Base-by-base conservation (phyloP, 2,113 vertebrate species). In the Euleptes europaea region DNA sequence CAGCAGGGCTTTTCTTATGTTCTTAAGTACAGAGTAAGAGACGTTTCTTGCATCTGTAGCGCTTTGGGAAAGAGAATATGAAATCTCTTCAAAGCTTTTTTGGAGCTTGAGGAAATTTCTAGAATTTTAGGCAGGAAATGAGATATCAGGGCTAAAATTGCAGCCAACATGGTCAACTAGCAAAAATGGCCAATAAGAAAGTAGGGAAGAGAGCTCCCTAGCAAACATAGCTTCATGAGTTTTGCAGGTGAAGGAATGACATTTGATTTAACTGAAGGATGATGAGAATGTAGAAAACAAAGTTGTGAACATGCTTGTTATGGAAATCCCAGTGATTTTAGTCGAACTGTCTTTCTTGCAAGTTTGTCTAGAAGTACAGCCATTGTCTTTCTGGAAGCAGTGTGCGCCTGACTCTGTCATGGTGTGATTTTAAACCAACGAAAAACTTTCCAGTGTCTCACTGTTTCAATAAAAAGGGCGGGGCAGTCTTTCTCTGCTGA, bases 161-260 rank as follows among this genome's bases (percentile, higher is more conserved):
- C 51, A 26, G 60, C 31, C 0, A 0, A 31, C 78, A 70, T 0
- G 1, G 0, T 31, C 8, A 2, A 77, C 60, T 12, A 31, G 28
- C 40, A 10, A 70, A 23, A 31, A 65, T 0, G 5, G 0, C 0
- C n/a, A 76, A 28, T 63, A 42, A 8, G 23, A 63, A 63, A 7
- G 7, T 63, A 28, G 26, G 60, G 23, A 10, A 28, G 60, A 28
- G 60, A 63, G 7, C 60, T 63, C 0, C 1, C 4, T 1, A 0
- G 0, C 13, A 33, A 84, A 60, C 47, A 9, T 82, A 5, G 31
- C n/a, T 13, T 57, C 1, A 1, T 66, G 26, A 19, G 19, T 88
- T 89, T 60, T 73, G 40, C 71, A 60, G 72, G 21, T 47, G 26
- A 0, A 33, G 7, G 1, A 4, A 42, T 23, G 21, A 5, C 33